Evolutionary conservation across 2,888 invertebrate species (phyloP), one percentile per base, ranked within the genome.

Genomic region (Tetranychus piercei): DNA sequence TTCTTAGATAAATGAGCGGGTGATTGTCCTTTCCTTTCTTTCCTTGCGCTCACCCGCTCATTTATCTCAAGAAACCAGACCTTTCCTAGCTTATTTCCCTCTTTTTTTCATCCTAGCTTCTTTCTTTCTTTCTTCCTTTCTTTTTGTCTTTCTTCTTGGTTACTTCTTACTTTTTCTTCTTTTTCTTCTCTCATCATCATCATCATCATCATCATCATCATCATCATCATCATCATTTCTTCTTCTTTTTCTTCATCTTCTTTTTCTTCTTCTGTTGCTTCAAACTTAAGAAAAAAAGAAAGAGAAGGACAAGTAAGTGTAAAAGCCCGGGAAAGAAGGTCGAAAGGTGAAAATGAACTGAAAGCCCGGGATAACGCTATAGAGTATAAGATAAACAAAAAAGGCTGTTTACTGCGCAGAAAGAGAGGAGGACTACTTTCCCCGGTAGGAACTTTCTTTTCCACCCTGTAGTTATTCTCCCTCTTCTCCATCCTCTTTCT

Each of bases 1-100:
- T 45, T 44, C 20, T 74, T 22, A 20, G 34, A 18, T n/a, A 43
- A 74, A 74, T n/a, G 72, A 74, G 22, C 75, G 20, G 15, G 71
- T 22, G n/a, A 20, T 23, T 71, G n/a, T n/a, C 23, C 20, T 18
- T 23, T n/a, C 71, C 15, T 23, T 23, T 71, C 71, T 18, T 71
- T 71, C 20, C 23, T n/a, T 18, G n/a, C 71, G 15, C 23, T 18
- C 71, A 20, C 23, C 20, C 23, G 20, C 23, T 71, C 23, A n/a
- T 34, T 34, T 34, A 34, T 34, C 34, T 34, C 34, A 34, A 34
- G 34, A 34, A 34, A 34, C 34, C 34, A 34, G 34, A 34, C 34
- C 34, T 34, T 34, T 34, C 34, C 34, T 34, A 34, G 34, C 34
- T 34, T 34, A 34, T 34, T 34, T 34, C 34, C 34, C 34, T 34